A percentile compares a stretch with the other conserved stretches of the same genome.
phyloP scores from a whole-genome alignment of 2,888 invertebrate genomes.

The Terebella lapidaria region DNA sequence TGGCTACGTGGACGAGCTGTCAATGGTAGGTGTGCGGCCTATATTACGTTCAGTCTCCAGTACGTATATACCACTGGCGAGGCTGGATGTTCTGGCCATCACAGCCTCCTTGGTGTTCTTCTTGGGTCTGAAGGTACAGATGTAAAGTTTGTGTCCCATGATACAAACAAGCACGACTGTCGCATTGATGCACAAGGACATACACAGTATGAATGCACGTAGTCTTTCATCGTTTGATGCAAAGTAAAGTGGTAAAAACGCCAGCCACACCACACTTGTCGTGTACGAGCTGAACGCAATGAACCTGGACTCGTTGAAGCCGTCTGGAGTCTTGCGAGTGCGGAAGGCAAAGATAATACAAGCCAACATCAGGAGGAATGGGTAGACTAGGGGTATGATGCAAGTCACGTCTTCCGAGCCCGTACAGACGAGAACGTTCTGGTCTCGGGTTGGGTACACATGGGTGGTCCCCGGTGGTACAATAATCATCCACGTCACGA shows the following conservation, averaged over 20 bases:
- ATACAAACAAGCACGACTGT: slow-evolving; percentile 58
- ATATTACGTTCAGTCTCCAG: too few relatives aligned
- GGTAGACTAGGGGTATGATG: slow-evolving; percentile 57
- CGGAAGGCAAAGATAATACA: slow-evolving; percentile 60
- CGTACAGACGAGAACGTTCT: slow-evolving; percentile 45
- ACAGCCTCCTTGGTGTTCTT: slow-evolving; percentile 61
- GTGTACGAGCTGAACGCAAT: slow-evolving; percentile 61
- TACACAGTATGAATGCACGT: slow-evolving; percentile 57
- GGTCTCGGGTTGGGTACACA: slow-evolving; percentile 49
- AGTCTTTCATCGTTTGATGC: slow-evolving; percentile 56
- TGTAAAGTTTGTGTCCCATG: slow-evolving; percentile 60
- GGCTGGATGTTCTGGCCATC: slow-evolving; percentile 51
- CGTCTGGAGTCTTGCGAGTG: slow-evolving; percentile 61
- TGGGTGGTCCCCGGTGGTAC: slow-evolving; percentile 54
- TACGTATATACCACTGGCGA: slow-evolving; percentile 5
- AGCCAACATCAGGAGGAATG: slow-evolving; percentile 57
- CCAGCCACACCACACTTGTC: slow-evolving; percentile 60
- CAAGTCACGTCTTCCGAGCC: slow-evolving; percentile 58
- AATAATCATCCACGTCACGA: slow-evolving; percentile 56
- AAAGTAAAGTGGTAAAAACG: slow-evolving; percentile 59
- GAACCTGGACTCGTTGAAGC: slow-evolving; percentile 60
- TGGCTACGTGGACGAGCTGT: too few relatives aligned
- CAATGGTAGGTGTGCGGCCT: too few relatives aligned
- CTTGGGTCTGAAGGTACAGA: slow-evolving; percentile 59
- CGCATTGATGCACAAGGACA: slow-evolving; percentile 58